A percentile compares a stretch with the other conserved stretches of the same genome.
Evolutionary conservation across 2,888 invertebrate species (phyloP).

Genomic region (Drosophila anomelani): DNA sequence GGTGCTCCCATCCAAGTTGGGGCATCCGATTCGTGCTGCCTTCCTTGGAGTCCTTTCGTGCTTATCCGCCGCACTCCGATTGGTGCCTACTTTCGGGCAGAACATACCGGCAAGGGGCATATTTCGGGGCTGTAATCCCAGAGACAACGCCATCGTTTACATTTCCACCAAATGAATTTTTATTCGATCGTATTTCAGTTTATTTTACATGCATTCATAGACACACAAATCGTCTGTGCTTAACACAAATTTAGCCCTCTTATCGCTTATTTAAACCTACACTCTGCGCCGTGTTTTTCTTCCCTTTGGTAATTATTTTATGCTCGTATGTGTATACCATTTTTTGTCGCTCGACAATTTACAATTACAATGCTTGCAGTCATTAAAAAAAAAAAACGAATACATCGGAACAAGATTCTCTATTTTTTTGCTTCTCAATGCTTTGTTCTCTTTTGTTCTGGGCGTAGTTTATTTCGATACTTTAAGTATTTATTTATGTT

Average conservation of each 20-base stretch:
- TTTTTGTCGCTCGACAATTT: slow-evolving; percentile 56
- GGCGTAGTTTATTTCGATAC: slow-evolving; percentile 33
- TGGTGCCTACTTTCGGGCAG: slow-evolving; percentile 24
- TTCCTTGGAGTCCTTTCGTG: not conserved
- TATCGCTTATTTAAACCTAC: slow-evolving; percentile 25
- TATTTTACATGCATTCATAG: slow-evolving; percentile 37
- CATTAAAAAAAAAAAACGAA: slow-evolving; percentile 33
- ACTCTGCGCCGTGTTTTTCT: not conserved
- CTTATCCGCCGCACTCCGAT: not conserved
- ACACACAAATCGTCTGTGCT: slow-evolving; percentile 18
- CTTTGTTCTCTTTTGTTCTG: slow-evolving; percentile 7
- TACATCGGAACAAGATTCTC: slow-evolving; percentile 16
- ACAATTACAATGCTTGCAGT: slow-evolving; percentile 69
- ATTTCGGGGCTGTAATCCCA: slow-evolving; percentile 13
- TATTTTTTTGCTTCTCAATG: slow-evolving; percentile 9
- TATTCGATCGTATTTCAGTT: slow-evolving; percentile 38
- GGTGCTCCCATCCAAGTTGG: slow-evolving; percentile 21
- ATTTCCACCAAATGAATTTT: slow-evolving; percentile 38
- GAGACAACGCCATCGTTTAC: slow-evolving; percentile 4
- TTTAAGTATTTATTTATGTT: slow-evolving; percentile 40
- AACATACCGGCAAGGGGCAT: slow-evolving; percentile 17
- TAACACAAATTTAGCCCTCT: slow-evolving; percentile 2
- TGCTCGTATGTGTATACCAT: slow-evolving; percentile 27
- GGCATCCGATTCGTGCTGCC: slow-evolving; percentile 19
- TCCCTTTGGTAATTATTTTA: slow-evolving; percentile 21